These are phyloP conservation scores for Triplophysa tibetana DNA, from an alignment of 2,113 vertebrate species.

Conservation along the genomic window DNA sequence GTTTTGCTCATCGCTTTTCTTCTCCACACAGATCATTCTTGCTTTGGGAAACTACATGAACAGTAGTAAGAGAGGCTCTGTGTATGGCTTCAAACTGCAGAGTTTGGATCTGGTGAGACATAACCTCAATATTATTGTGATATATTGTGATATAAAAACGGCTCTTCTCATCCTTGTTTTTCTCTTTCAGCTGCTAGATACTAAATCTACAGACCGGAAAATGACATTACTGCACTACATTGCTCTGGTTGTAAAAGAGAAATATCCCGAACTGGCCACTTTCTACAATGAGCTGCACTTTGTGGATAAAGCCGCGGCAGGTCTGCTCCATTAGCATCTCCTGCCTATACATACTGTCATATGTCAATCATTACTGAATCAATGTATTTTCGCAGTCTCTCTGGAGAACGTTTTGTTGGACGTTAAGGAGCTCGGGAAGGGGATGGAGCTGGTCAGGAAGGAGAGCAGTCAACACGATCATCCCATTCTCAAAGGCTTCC, in stretches of 20 bases:
- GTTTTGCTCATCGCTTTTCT: too few species aligned
- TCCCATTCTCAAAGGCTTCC: constrained; percentile 84
- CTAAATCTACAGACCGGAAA: constrained; percentile 97
- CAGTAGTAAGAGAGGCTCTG: constrained; percentile 93
- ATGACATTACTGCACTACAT: constrained; percentile 96
- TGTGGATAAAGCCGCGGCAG: constrained; percentile 94
- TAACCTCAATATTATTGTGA: too few species aligned
- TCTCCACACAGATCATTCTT: constrained; percentile 83
- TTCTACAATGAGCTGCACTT: constrained; percentile 95
- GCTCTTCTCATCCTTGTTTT: background rate
- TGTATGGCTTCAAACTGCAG: constrained; percentile 94
- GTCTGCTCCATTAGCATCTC: constrained; percentile 63
- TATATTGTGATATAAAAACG: background rate
- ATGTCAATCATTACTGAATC: background rate
- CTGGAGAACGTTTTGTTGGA: constrained; percentile 94
- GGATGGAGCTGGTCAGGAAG: constrained; percentile 91
- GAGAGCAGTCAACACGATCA: constrained; percentile 91
- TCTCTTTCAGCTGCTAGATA: constrained; percentile 86
- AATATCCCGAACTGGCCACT: constrained; percentile 86
- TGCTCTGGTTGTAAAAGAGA: constrained; percentile 90
- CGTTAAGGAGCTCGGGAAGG: constrained; percentile 91
- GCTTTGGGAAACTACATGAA: constrained; percentile 99
- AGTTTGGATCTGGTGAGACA: constrained; percentile 82
- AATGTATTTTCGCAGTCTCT: constrained; percentile 78
- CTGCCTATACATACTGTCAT: background rate